Conservation (phyloP, 2,113 vertebrate genomes). For the Paradisaea rubra region DNA sequence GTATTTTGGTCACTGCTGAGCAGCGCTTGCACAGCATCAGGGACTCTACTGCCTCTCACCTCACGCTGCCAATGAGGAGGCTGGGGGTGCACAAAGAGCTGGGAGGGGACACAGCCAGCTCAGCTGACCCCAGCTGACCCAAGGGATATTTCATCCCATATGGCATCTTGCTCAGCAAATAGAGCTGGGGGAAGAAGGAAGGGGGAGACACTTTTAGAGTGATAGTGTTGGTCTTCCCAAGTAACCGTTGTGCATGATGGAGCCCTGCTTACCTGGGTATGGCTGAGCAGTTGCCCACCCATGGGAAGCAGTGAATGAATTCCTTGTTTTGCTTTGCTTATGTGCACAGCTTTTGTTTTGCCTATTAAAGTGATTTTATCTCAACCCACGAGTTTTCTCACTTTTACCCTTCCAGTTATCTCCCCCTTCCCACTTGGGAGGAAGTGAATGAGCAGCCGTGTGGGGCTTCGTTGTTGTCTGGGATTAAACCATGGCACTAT, state of each 20-base stretch:
- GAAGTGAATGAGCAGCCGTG: not conserved
- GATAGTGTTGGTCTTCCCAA: not conserved
- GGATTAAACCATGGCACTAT: not conserved
- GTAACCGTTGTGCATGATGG: not conserved
- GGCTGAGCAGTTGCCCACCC: not conserved
- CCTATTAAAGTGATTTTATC: not conserved
- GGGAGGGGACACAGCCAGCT: not conserved
- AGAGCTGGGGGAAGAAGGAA: not conserved
- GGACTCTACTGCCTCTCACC: not conserved
- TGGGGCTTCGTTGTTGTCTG: not conserved
- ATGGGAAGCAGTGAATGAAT: not conserved
- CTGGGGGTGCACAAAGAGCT: not conserved
- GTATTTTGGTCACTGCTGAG: not conserved
- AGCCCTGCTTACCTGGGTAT: not conserved
- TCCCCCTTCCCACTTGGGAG: not conserved
- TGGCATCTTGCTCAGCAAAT: not conserved
- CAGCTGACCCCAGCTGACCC: not conserved
- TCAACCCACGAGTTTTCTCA: not conserved
- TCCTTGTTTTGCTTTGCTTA: not conserved
- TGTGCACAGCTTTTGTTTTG: not conserved
- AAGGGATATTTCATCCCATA: not conserved
- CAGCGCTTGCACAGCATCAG: not conserved
- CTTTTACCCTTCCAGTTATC: not conserved
- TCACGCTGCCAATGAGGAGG: fast-evolving
- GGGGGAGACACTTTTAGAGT: not conserved